Evolutionary conservation across 2,888 invertebrate species (phyloP).

Genomic region (Ryuthela nishihirai): DNA sequence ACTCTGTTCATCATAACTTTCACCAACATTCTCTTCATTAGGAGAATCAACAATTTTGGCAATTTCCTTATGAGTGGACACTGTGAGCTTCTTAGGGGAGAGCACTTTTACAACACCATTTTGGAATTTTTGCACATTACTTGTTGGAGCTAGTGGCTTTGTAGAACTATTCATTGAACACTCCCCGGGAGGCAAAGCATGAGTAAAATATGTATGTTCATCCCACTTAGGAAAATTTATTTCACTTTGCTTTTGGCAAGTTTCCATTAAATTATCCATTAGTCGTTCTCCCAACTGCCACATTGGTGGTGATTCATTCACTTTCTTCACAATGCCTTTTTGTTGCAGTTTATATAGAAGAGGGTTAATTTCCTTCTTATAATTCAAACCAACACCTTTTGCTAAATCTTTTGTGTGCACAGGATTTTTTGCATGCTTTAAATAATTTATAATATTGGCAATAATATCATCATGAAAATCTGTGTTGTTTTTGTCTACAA

Average conservation of each 20-base stretch:
- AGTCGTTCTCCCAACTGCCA: constrained; percentile 38
- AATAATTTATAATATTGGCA: constrained; percentile 32
- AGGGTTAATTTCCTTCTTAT: constrained; percentile 40
- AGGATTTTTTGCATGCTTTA: constrained; percentile 32
- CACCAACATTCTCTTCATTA: constrained; percentile 32
- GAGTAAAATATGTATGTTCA: constrained; percentile 25
- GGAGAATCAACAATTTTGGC: constrained; percentile 19
- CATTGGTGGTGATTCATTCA: constrained; percentile 40
- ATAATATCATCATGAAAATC: constrained; percentile 33
- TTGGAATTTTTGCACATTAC: constrained; percentile 35
- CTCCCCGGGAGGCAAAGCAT: constrained; percentile 21
- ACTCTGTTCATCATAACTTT: constrained; percentile 33
- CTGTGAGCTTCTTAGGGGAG: constrained; percentile 27
- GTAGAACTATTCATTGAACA: constrained; percentile 29
- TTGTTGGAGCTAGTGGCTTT: constrained; percentile 37
- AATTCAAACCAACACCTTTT: constrained; percentile 34
- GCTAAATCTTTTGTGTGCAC: constrained; percentile 35
- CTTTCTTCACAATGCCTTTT: constrained; percentile 39
- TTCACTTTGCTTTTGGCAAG: constrained; percentile 11
- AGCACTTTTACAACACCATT: constrained; percentile 38
- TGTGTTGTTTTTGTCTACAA: constrained; percentile 30
- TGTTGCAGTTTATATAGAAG: constrained; percentile 38
- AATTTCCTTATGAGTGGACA: constrained; percentile 29
- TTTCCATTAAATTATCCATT: constrained; percentile 22
- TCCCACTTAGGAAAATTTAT: constrained; percentile 25